Evolutionary conservation across 2,113 vertebrate species (phyloP).

Genomic region (Varanus salvator): DNA sequence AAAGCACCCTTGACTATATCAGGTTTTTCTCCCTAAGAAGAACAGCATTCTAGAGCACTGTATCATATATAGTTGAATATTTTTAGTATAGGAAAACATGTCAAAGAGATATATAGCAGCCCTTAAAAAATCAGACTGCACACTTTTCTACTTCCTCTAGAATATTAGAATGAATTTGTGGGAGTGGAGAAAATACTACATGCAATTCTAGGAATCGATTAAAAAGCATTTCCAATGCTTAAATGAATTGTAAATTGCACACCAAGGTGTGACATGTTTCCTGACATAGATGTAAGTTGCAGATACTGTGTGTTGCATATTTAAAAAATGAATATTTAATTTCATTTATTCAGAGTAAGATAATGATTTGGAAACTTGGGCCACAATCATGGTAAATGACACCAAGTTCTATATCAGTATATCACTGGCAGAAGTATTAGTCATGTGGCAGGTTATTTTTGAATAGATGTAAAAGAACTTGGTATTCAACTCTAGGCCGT

Average conservation of each 20-base stretch:
- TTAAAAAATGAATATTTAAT: not conserved
- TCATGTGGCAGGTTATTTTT: not conserved
- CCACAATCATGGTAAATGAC: not conserved
- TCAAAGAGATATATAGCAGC: not conserved
- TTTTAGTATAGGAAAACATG: not conserved
- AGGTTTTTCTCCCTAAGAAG: conserved; percentile 4
- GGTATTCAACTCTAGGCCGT: not conserved
- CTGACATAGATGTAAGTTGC: not conserved
- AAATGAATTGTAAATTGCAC: conserved; percentile 20
- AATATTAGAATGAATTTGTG: conserved; percentile 1
- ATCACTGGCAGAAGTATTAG: not conserved
- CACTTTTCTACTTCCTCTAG: not conserved
- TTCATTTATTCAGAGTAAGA: conserved; percentile 5
- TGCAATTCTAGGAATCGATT: not conserved
- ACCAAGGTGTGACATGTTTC: not conserved
- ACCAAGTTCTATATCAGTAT: not conserved
- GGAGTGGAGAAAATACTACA: conserved; percentile 5
- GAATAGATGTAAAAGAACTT: not conserved
- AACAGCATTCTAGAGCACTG: not conserved
- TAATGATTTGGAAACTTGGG: not conserved
- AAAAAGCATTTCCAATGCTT: not conserved
- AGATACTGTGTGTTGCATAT: conserved; percentile 2
- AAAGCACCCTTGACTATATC: conserved; percentile 40
- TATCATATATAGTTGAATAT: not conserved
- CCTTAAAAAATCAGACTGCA: conserved; percentile 2